A percentile compares a stretch with the other conserved stretches of the same genome.
Evolutionary conservation across 2,113 vertebrate genomes (phyloP).

Genomic region (Lophius piscatorius): DNA sequence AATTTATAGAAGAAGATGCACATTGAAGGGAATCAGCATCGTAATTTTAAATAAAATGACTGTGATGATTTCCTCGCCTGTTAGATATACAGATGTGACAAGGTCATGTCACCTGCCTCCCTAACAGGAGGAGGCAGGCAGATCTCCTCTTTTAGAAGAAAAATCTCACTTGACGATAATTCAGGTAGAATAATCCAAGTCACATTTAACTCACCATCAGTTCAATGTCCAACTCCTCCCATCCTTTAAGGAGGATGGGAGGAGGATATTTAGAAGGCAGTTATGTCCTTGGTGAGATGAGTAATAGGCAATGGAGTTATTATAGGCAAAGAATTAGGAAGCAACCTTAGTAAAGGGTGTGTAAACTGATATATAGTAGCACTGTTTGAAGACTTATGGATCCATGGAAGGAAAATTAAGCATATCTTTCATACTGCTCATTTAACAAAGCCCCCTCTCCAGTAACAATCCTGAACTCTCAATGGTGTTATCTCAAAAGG

Average conservation of each 20-base stretch:
- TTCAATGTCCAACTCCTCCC: too few relatives aligned
- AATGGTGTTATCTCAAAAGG: slow-evolving; percentile 1
- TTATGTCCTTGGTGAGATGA: background rate
- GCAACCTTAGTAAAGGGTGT: slow-evolving; percentile 8
- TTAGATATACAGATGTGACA: background rate
- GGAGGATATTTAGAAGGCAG: background rate
- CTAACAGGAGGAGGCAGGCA: slow-evolving; percentile 31
- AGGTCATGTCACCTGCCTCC: slow-evolving; percentile 2
- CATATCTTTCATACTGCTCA: slow-evolving; percentile 17
- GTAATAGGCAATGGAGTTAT: slow-evolving; percentile 11
- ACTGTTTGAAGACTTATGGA: slow-evolving; percentile 9
- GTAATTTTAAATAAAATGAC: background rate
- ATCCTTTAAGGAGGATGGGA: background rate
- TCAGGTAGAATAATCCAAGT: slow-evolving; percentile 7
- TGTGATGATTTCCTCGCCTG: slow-evolving; percentile 1
- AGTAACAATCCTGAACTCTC: slow-evolving; percentile 7
- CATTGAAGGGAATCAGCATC: slow-evolving; percentile 1
- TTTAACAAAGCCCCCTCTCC: slow-evolving; percentile 12
- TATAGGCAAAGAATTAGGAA: background rate
- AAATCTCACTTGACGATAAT: slow-evolving; percentile 13
- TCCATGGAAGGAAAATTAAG: slow-evolving; percentile 17
- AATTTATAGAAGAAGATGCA: background rate
- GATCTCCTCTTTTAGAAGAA: slow-evolving; percentile 7
- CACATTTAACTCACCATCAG: slow-evolving; percentile 19
- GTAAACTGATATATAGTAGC: slow-evolving; percentile 3